Conservation (phyloP, 2,888 invertebrate species). For the Heliothis peltigera region DNA sequence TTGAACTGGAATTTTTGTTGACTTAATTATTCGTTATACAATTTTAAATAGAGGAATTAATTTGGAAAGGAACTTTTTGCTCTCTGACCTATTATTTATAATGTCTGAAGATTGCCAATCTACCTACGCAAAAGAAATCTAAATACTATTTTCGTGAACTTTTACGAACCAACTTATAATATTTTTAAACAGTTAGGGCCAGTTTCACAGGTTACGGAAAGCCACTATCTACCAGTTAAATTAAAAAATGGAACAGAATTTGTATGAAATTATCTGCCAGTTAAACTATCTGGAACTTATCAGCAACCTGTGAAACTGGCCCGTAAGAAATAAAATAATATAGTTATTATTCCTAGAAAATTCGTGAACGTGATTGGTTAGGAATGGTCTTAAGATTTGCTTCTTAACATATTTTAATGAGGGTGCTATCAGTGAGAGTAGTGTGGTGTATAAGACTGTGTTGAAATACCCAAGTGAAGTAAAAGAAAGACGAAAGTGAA, state of each 20-base stretch:
- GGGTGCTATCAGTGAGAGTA: slow-evolving; percentile 6
- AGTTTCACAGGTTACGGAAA: too few relatives aligned
- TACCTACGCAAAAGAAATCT: slow-evolving; percentile 10
- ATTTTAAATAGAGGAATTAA: slow-evolving; percentile 40
- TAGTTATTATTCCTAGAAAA: too few relatives aligned
- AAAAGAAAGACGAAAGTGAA: slow-evolving; percentile 27
- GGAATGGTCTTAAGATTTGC: slow-evolving; percentile 2
- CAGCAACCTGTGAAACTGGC: slow-evolving; percentile 5
- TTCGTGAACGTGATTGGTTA: background rate
- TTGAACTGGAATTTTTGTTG: slow-evolving; percentile 22
- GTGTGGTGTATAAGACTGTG: too few relatives aligned
- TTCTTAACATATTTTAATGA: slow-evolving; percentile 24
- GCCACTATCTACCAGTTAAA: too few relatives aligned
- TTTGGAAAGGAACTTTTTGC: slow-evolving; percentile 27
- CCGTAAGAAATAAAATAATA: too few relatives aligned
- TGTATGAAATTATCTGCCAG: too few relatives aligned
- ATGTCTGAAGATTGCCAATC: slow-evolving; percentile 22
- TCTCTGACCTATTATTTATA: slow-evolving; percentile 28
- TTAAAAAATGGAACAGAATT: too few relatives aligned
- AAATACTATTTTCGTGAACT: background rate
- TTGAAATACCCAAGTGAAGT: too few relatives aligned
- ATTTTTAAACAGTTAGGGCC: background rate
- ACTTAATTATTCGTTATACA: slow-evolving; percentile 45
- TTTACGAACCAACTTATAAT: background rate
- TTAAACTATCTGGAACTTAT: too few relatives aligned